Evolutionary conservation across 2,113 vertebrate genomes (phyloP), one percentile per base, ranked within the genome.

Genomic region (Cebidichthys violaceus): DNA sequence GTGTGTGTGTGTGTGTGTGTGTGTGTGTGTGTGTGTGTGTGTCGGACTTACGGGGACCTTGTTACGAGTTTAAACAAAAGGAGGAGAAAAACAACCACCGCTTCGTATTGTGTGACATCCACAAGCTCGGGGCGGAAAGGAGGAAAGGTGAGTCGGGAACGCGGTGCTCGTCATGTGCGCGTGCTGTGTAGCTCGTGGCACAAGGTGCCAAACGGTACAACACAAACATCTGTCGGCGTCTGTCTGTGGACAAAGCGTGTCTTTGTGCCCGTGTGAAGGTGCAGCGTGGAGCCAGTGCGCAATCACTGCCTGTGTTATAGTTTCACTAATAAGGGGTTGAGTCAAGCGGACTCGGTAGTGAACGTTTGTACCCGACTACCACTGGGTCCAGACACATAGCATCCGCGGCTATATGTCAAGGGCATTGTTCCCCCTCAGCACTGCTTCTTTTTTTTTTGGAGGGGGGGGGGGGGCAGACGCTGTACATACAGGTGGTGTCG

Each of bases 401-500:
- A 60, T 9, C 17, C 24, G 54, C 72, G 60, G 69, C 47, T 75
- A 4, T 35, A 7, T 66, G 79, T 90, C 89, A 91, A 88, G 90
- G 90, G 70, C 87, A 91, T 82, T 67, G 81, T 72, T 81, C 75
- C 5, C 5, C 41, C 1, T 37, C 52, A 47, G 59, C 57, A 10
- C 33, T 45, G 39, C 20, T 64, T 22, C 4, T 20, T 37, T 33
- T 33, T 31, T n/a, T n/a, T n/a, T n/a, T n/a, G n/a, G n/a, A n/a
- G n/a, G n/a, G n/a, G 29, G 29, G 29, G 29, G 29, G 37, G 35
- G 43, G 37, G 52, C 31, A 33, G 57, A 33, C 52, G 77, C 66
- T 82, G 85, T 57, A 93, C 93, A 93, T 61, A 93, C 93, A 93
- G 90, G 92, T 92, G 92, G 91, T 22, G 79, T n/a, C 61, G 68